These are phyloP conservation scores for Serrognathus titanus DNA, from an alignment of 2,888 invertebrate genomes.

Conservation along the genomic window DNA sequence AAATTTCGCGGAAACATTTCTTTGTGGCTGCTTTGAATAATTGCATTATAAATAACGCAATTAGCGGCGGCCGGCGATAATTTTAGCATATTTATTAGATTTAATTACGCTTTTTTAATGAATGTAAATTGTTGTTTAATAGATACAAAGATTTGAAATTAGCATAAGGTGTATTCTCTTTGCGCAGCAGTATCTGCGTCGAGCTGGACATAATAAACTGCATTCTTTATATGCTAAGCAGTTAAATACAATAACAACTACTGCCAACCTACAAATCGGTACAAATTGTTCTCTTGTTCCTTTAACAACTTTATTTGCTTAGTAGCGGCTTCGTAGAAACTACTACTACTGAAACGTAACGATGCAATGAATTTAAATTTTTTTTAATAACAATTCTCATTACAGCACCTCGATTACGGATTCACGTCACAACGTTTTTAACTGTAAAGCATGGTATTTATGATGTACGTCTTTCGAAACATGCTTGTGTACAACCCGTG, in stretches of 20 bases:
- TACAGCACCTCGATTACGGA: constrained; percentile 7
- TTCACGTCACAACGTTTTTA: constrained; percentile 9
- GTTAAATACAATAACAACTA: constrained; percentile 24
- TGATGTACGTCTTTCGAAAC: constrained; percentile 4
- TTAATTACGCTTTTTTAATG: constrained; percentile 14
- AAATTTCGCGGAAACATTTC: not conserved
- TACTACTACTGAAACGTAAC: not conserved
- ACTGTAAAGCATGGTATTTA: constrained; percentile 14
- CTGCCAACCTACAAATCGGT: constrained; percentile 24
- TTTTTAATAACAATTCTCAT: constrained; percentile 10
- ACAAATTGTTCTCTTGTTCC: constrained; percentile 27
- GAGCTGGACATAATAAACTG: constrained; percentile 9
- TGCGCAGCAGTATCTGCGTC: constrained; percentile 1
- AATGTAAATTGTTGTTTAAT: constrained; percentile 12
- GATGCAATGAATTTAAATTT: constrained; percentile 1
- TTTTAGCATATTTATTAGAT: constrained; percentile 14
- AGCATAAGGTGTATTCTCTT: constrained; percentile 12
- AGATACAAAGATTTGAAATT: constrained; percentile 10
- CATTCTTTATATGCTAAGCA: constrained; percentile 29
- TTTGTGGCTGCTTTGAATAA: constrained; percentile 4
- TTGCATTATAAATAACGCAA: constrained; percentile 11
- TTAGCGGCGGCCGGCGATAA: constrained; percentile 8
- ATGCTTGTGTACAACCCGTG: not conserved
- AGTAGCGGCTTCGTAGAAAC: not conserved
- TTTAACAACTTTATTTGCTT: constrained; percentile 21